A percentile compares a stretch with the other conserved stretches of the same genome.
phyloP scores from a whole-genome alignment of 1,140 invertebrate species.

The Patella vulgata region DNA sequence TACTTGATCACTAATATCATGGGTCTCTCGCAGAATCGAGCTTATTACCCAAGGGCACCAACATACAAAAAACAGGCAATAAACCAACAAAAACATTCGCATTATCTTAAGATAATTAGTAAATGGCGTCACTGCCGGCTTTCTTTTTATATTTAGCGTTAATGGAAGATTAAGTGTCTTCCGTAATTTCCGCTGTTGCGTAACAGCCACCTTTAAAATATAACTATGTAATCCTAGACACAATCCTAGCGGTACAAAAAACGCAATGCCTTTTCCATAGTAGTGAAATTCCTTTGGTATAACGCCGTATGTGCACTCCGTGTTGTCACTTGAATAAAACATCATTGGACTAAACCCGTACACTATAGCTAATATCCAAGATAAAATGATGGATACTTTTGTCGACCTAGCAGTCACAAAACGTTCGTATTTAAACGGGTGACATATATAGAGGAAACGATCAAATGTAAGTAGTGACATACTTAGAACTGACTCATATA shows the following conservation, averaged over 20 bases:
- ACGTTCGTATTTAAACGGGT: slow-evolving; percentile 6
- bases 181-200: not conserved
- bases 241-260: not conserved
- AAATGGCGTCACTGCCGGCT: not conserved
- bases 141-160: too few species aligned
- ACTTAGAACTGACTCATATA: not conserved
- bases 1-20: too few species aligned
- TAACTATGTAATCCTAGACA: slow-evolving; percentile 1
- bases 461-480: slow-evolving; percentile 14
- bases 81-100: slow-evolving; percentile 2
- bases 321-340: too few species aligned
- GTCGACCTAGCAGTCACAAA: not conserved
- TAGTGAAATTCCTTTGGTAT: too few species aligned
- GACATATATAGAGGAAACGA: slow-evolving; percentile 5
- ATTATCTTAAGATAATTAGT: not conserved
- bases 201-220: not conserved
- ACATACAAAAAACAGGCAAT: slow-evolving; percentile 12
- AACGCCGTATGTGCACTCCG: too few species aligned
- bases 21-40: too few species aligned
- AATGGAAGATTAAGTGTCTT: too few species aligned
- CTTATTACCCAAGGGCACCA: not conserved
- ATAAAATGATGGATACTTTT: not conserved
- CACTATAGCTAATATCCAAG: too few species aligned
- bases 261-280: not conserved
- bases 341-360: too few species aligned